Evolutionary conservation across 2,888 invertebrate genomes (phyloP).

Genomic region (Drosophila fulvimacula): DNA sequence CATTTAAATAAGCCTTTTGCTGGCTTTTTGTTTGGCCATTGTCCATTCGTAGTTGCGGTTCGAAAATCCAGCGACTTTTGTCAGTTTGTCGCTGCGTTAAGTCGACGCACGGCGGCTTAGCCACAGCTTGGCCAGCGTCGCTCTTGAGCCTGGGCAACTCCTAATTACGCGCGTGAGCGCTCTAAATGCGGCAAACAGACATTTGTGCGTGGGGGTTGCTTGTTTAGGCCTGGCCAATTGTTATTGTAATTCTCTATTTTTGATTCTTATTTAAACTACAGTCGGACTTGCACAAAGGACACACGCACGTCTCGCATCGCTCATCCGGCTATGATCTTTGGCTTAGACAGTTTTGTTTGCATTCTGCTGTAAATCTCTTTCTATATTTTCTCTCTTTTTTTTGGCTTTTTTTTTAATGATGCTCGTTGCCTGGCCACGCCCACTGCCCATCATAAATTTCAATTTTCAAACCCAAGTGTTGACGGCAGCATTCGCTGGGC

Average conservation of each 20-base stretch:
- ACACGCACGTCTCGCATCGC: slow-evolving; percentile 56
- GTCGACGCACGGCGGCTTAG: slow-evolving; percentile 58
- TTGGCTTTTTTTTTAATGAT: slow-evolving; percentile 42
- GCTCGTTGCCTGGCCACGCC: slow-evolving; percentile 61
- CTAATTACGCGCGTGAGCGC: slow-evolving; percentile 81
- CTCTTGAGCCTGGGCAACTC: slow-evolving; percentile 53
- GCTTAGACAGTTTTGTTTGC: slow-evolving; percentile 51
- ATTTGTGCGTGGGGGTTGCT: slow-evolving; percentile 51
- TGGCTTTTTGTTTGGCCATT: slow-evolving; percentile 44
- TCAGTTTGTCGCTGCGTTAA: slow-evolving; percentile 41
- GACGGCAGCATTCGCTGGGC: slow-evolving; percentile 63
- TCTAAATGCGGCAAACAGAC: slow-evolving; percentile 74
- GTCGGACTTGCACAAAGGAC: slow-evolving; percentile 31
- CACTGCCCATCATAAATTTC: slow-evolving; percentile 58
- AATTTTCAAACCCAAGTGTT: slow-evolving; percentile 58
- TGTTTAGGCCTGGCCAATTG: slow-evolving; percentile 63
- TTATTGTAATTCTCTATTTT: slow-evolving; percentile 39
- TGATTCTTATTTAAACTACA: slow-evolving; percentile 40
- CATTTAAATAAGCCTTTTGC: slow-evolving; percentile 77
- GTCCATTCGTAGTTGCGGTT: slow-evolving; percentile 31
- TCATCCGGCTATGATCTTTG: slow-evolving; percentile 47
- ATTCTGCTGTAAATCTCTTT: slow-evolving; percentile 39
- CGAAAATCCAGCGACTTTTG: slow-evolving; percentile 71
- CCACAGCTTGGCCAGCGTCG: slow-evolving; percentile 26
- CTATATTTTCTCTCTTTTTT: slow-evolving; percentile 12